These are phyloP conservation scores for Lapara coniferarum DNA, from an alignment of 2,888 invertebrate genomes.

Conservation along the genomic window DNA sequence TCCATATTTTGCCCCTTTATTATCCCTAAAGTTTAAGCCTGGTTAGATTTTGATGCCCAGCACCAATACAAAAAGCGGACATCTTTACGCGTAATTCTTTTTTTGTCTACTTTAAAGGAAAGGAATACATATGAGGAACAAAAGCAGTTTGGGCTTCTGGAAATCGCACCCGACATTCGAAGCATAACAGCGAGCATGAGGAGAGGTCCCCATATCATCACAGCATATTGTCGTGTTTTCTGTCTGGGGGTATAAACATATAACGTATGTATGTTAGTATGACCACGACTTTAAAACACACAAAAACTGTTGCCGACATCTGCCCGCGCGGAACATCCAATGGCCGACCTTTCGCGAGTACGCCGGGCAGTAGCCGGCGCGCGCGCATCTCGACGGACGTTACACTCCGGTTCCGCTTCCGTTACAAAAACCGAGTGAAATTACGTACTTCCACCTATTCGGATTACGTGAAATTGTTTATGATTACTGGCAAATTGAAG, in stretches of 20 bases:
- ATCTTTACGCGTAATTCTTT: too few species aligned
- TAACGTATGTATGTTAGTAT: not conserved
- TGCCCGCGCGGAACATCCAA: constrained; percentile 44
- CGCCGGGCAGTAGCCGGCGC: constrained; percentile 48
- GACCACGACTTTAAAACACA: constrained; percentile 14
- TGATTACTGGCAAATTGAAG: not conserved
- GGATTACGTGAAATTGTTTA: not conserved
- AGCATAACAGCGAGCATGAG: too few species aligned
- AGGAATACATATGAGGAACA: too few species aligned
- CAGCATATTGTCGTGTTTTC: not conserved
- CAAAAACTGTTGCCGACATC: constrained; percentile 53
- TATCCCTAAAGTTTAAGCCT: too few species aligned
- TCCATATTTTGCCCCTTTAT: too few species aligned
- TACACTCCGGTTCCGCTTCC: constrained; percentile 25
- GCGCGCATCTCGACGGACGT: constrained; percentile 46
- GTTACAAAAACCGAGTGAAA: constrained; percentile 16
- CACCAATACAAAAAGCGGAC: too few species aligned
- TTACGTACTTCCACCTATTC: not conserved
- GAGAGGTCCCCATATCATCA: too few species aligned
- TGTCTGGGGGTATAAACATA: too few species aligned
- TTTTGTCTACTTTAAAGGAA: too few species aligned
- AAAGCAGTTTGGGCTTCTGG: too few species aligned
- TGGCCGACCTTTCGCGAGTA: constrained; percentile 43
- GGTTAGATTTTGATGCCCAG: too few species aligned
- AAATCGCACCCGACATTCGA: too few species aligned